A percentile compares a stretch with the other conserved stretches of the same genome.
phyloP scores from a whole-genome alignment of 1,140 invertebrate genomes.

The Zaprionus tsacasi region DNA sequence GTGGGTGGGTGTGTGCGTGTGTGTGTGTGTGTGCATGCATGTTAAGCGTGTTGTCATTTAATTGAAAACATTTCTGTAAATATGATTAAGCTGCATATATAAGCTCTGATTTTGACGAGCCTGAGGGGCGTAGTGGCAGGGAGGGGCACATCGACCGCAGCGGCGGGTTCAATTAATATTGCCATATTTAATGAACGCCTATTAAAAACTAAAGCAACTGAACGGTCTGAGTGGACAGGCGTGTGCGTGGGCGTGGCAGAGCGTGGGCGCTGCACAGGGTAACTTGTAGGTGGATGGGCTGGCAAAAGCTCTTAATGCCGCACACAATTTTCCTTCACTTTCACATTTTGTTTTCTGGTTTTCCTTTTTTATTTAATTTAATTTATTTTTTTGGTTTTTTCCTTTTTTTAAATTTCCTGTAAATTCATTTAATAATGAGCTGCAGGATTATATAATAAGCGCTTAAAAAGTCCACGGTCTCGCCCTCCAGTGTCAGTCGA shows the following conservation, averaged over 20 bases:
- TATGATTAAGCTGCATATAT: slow-evolving; percentile 58
- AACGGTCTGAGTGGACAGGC: not conserved
- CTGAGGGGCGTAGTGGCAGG: not conserved
- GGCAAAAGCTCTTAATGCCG: slow-evolving; percentile 49
- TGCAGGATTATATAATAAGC: slow-evolving; percentile 61
- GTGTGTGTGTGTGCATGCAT: slow-evolving; percentile 2
- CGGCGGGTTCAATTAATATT: slow-evolving; percentile 58
- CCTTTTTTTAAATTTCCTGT: slow-evolving; percentile 48
- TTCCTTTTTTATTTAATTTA: not conserved
- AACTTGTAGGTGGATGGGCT: not conserved
- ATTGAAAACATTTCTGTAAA: slow-evolving; percentile 61
- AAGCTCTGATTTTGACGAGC: slow-evolving; percentile 24
- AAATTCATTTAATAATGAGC: slow-evolving; percentile 68
- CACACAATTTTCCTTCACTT: not conserved
- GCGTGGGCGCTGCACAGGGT: slow-evolving; percentile 2
- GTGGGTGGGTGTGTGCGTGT: not conserved
- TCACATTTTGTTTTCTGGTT: slow-evolving; percentile 17
- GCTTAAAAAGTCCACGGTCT: slow-evolving; percentile 43
- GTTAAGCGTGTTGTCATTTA: slow-evolving; percentile 58
- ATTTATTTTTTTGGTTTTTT: slow-evolving; percentile 14
- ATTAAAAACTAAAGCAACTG: slow-evolving; percentile 45
- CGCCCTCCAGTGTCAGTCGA: slow-evolving; percentile 17
- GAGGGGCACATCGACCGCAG: slow-evolving; percentile 5
- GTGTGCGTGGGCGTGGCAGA: slow-evolving; percentile 8
- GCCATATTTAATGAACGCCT: slow-evolving; percentile 44